phyloP scores from a whole-genome alignment of 2,797 vertebrate genomes.

The Megaceryle alcyon region DNA sequence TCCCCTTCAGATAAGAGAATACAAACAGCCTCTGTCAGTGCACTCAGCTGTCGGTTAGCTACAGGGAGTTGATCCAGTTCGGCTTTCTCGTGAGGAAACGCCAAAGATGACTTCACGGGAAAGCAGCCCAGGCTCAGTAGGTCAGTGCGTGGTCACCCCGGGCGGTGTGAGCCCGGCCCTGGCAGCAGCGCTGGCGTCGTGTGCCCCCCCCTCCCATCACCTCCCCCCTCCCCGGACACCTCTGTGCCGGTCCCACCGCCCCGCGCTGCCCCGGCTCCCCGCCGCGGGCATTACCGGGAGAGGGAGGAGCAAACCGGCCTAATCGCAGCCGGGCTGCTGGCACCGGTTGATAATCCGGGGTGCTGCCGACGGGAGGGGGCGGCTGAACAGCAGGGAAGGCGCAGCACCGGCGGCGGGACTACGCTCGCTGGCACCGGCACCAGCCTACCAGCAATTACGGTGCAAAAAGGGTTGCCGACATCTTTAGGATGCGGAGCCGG shows the following conservation, averaged over 20 bases:
- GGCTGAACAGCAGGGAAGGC: background rate
- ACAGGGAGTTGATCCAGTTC: background rate
- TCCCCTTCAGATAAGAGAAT: background rate
- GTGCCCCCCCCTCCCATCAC: no score
- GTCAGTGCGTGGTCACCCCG: background rate
- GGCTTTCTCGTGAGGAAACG: background rate
- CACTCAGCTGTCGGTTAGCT: background rate
- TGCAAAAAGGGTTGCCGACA: background rate
- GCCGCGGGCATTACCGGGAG: background rate
- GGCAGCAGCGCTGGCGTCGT: background rate
- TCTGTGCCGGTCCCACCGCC: background rate
- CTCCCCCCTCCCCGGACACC: background rate
- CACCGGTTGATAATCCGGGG: background rate
- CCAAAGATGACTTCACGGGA: background rate
- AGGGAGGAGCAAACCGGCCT: background rate
- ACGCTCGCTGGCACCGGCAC: background rate
- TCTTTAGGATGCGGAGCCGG: background rate
- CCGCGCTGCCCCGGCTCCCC: no score
- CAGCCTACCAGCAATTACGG: background rate
- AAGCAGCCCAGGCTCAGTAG: background rate
- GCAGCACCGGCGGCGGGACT: background rate
- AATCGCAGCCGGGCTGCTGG: background rate
- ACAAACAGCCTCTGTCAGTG: background rate
- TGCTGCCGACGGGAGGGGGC: background rate
- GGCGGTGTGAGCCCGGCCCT: background rate